phyloP scores from a whole-genome alignment of 1,140 invertebrate species.

The Diachasma alloeum region DNA sequence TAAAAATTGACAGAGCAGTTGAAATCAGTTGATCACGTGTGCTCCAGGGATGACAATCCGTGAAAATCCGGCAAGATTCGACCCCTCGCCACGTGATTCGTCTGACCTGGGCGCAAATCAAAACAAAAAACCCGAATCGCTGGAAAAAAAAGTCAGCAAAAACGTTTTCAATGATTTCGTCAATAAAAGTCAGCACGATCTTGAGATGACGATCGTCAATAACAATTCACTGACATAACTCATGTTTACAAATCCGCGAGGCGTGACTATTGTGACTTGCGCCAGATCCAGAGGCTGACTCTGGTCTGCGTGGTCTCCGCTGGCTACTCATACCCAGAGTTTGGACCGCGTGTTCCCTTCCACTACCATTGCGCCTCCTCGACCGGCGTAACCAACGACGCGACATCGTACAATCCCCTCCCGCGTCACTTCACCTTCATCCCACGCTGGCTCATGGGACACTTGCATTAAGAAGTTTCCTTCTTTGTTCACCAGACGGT shows the following conservation, averaged over 20 bases:
- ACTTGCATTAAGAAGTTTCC: too few species aligned
- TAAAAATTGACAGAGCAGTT: too few species aligned
- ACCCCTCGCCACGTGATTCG: too few species aligned
- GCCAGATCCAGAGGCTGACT: slow-evolving; percentile 44
- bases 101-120: too few species aligned
- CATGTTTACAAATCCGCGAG: not conserved
- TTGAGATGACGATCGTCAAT: not conserved
- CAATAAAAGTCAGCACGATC: not conserved
- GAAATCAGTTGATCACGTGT: too few species aligned
- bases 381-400: not conserved
- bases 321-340: slow-evolving; percentile 42
- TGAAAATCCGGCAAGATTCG: too few species aligned
- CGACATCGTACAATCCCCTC: slow-evolving; percentile 2
- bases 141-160: too few species aligned
- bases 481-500: too few species aligned
- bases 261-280: slow-evolving; percentile 39
- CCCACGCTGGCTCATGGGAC: too few species aligned
- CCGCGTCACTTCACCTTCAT: not conserved
- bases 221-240: slow-evolving; percentile 9
- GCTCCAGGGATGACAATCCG: too few species aligned
- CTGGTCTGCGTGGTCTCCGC: slow-evolving; percentile 31
- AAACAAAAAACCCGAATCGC: not conserved
- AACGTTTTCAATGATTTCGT: too few species aligned
- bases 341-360: slow-evolving; percentile 37
- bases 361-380: not conserved